phyloP scores from a whole-genome alignment of 2,888 invertebrate species.

The Xiphydria camelus region DNA sequence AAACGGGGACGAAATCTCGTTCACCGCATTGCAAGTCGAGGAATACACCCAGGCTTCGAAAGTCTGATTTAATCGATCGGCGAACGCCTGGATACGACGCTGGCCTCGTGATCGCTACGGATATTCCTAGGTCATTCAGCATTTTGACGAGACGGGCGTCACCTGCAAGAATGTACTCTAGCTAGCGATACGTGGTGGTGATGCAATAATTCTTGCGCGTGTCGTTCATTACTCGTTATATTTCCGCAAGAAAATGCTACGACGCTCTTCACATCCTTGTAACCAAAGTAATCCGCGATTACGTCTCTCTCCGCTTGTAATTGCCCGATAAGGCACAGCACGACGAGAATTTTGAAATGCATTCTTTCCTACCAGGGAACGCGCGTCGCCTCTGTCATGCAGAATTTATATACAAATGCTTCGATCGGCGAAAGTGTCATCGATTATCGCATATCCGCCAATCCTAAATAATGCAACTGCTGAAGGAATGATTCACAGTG shows the following conservation, averaged over 20 bases:
- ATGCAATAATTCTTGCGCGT: too few relatives aligned
- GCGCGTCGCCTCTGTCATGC: too few relatives aligned
- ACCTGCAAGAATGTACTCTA: too few relatives aligned
- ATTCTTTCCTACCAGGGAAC: too few relatives aligned
- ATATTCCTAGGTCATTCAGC: constrained; percentile 33
- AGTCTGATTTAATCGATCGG: constrained; percentile 25
- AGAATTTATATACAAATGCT: too few relatives aligned
- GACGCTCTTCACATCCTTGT: constrained; percentile 30
- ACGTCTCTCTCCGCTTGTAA: constrained; percentile 30
- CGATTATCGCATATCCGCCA: too few relatives aligned
- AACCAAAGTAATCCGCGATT: constrained; percentile 33
- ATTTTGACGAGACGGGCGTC: constrained; percentile 31
- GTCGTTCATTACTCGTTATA: constrained; percentile 20
- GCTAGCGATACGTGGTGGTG: too few relatives aligned
- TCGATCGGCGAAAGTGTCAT: too few relatives aligned
- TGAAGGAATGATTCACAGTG: too few relatives aligned
- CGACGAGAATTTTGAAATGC: too few relatives aligned
- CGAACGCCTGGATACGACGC: constrained; percentile 22
- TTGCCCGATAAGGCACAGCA: too few relatives aligned
- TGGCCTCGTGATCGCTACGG: constrained; percentile 27
- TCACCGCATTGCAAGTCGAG: constrained; percentile 37
- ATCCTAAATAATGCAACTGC: too few relatives aligned
- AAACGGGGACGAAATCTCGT: constrained; percentile 13
- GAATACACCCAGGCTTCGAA: constrained; percentile 33
- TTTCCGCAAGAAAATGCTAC: constrained; percentile 37